A percentile compares a stretch with the other conserved stretches of the same genome.
Conservation (phyloP, 2,113 vertebrate genomes). For the Columba livia region DNA sequence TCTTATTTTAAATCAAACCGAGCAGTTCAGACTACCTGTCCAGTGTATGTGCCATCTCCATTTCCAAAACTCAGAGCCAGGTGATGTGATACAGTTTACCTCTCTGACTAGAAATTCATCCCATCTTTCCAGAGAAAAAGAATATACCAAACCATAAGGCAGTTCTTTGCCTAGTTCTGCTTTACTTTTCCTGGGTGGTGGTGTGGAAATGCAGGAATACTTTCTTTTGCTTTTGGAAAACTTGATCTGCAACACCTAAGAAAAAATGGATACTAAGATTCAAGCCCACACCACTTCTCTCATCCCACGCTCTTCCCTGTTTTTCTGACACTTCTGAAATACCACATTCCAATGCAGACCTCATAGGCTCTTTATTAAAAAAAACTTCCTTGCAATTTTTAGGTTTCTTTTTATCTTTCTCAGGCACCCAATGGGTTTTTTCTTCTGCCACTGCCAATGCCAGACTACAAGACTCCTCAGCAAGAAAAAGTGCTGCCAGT, state of each 20-base stretch:
- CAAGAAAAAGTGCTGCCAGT: background rate
- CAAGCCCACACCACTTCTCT: constrained; percentile 40
- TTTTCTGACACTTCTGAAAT: constrained; percentile 21
- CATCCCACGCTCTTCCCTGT: constrained; percentile 34
- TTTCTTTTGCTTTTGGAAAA: constrained; percentile 20
- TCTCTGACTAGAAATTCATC: background rate
- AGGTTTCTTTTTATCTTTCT: background rate
- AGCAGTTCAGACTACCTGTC: background rate
- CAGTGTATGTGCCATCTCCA: background rate
- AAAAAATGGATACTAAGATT: constrained; percentile 24
- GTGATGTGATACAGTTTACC: background rate
- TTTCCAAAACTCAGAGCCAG: background rate
- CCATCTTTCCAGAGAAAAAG: background rate
- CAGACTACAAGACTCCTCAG: background rate
- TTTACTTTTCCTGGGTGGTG: background rate
- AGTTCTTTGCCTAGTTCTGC: background rate
- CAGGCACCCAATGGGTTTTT: background rate
- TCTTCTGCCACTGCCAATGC: background rate
- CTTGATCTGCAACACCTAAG: background rate
- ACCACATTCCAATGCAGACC: constrained; percentile 21
- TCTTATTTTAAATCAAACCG: background rate
- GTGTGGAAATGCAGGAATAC: background rate
- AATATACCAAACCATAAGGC: background rate
- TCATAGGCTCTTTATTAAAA: background rate
- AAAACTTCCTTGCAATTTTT: background rate